phyloP scores from a whole-genome alignment of 92 coral and sea anemone species.

The Ricordea florida region DNA sequence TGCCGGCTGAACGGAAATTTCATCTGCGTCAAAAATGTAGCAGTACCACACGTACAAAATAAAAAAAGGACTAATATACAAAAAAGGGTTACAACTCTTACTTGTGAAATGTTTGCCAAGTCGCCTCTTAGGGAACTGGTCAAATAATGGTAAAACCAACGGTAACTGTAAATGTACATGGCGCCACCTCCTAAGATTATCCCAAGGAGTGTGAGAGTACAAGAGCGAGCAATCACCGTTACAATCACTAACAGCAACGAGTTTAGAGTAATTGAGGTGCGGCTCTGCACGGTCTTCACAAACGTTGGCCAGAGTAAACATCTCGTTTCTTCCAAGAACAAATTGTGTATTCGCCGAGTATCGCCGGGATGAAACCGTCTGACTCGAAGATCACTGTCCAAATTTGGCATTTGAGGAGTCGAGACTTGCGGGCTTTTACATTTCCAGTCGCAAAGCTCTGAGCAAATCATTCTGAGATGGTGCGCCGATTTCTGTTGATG shows the following conservation, averaged over 20 bases:
- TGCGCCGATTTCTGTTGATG: too few species aligned
- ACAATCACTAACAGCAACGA: not conserved
- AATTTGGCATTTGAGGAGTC: not conserved
- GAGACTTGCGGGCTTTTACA: too few species aligned
- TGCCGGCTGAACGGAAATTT: too few species aligned
- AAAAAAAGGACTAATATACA: too few species aligned
- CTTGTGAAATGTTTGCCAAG: conserved; percentile 46
- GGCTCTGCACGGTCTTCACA: conserved; percentile 8
- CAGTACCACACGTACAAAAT: too few species aligned
- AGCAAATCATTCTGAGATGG: too few species aligned
- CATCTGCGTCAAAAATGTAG: too few species aligned
- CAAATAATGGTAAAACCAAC: conserved; percentile 42
- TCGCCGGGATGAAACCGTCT: conserved; percentile 37
- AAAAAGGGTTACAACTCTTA: too few species aligned
- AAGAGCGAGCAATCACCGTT: conserved; percentile 1
- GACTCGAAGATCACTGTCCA: conserved; percentile 30
- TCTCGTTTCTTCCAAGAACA: conserved; percentile 40
- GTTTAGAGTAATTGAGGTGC: conserved; percentile 8
- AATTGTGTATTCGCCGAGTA: conserved; percentile 40
- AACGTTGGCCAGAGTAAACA: conserved; percentile 51
- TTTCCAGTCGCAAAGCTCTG: too few species aligned
- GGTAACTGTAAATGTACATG: conserved; percentile 14
- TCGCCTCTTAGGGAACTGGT: conserved; percentile 41
- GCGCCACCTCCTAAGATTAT: not conserved
- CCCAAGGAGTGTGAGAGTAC: conserved; percentile 2